These are phyloP conservation scores for Morpho helenor DNA, from an alignment of 2,888 invertebrate genomes.

Conservation along the genomic window DNA sequence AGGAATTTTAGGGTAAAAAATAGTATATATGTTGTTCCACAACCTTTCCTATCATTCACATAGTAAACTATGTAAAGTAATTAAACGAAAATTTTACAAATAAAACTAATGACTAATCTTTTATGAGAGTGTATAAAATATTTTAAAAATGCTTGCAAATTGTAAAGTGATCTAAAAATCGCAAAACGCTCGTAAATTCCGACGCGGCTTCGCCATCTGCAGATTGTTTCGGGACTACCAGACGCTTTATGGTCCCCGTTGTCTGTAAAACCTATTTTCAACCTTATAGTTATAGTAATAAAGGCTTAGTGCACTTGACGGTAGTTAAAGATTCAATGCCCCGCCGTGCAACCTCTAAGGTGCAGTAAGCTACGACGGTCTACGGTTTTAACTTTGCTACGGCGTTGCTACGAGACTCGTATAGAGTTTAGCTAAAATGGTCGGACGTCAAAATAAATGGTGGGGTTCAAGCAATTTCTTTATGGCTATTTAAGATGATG, in stretches of 20 bases:
- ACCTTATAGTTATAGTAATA: constrained; percentile 21
- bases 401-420: constrained; percentile 14
- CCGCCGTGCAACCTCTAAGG: constrained; percentile 11
- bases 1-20: no score
- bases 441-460: background rate
- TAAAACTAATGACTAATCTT: no score
- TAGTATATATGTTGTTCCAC: no score
- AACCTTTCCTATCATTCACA: no score
- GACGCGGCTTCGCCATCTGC: constrained; percentile 24
- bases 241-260: constrained; percentile 25
- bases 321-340: constrained; percentile 27
- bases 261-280: constrained; percentile 10
- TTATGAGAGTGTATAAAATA: no score
- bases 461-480: no score
- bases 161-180: no score
- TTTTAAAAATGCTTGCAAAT: no score
- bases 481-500: no score
- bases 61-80: no score
- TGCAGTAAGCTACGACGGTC: constrained; percentile 16
- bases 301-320: constrained; percentile 11
- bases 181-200: constrained; percentile 17
- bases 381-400: constrained; percentile 17
- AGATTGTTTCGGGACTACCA: constrained; percentile 28
- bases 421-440: background rate
- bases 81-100: no score